Percentiles rank a stretch among this genome's conserved stretches.
Evolutionary conservation across 2,797 vertebrate species (phyloP).

Genomic region (Hypotaenidia okinawae): DNA sequence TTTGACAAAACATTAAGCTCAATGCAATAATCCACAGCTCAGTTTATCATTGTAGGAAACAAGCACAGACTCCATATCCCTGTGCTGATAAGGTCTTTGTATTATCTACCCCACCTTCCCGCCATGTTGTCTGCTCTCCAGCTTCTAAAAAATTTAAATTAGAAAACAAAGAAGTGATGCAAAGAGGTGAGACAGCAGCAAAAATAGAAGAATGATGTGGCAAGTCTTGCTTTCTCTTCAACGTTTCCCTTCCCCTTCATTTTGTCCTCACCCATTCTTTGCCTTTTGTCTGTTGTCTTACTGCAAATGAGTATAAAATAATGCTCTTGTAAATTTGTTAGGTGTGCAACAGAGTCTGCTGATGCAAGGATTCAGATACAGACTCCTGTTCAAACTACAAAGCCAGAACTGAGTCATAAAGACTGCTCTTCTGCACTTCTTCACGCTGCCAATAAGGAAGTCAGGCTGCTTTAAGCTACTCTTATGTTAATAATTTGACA

Average conservation of each 20-base stretch:
- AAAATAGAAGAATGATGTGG: not conserved
- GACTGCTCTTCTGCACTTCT: slow-evolving; percentile 46
- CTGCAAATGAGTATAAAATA: slow-evolving; percentile 42
- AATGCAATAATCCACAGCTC: not conserved
- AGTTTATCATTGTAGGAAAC: not conserved
- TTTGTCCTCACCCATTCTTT: slow-evolving; percentile 1
- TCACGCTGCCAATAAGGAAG: slow-evolving; percentile 56
- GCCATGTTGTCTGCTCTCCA: slow-evolving; percentile 5
- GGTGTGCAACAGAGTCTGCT: slow-evolving; percentile 60
- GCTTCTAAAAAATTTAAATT: slow-evolving; percentile 29
- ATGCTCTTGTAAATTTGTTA: slow-evolving; percentile 26
- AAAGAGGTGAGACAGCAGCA: not conserved
- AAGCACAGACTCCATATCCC: not conserved
- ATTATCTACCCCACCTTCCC: slow-evolving; percentile 1
- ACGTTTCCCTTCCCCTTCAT: not conserved
- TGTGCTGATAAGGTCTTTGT: not conserved
- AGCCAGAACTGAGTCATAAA: slow-evolving; percentile 67
- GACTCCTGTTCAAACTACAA: slow-evolving; percentile 56
- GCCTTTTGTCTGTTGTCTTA: slow-evolving; percentile 1
- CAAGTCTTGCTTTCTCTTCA: slow-evolving; percentile 4
- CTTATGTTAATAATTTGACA: slow-evolving; percentile 40
- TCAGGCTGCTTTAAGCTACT: slow-evolving; percentile 44
- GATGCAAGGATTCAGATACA: slow-evolving; percentile 59
- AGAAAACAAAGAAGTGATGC: not conserved
- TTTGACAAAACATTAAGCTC: not conserved